Evolutionary conservation across 30 jellyfish, hydroid and myxozoan genomes (phyloP).

Genomic region (Aurelia aurita): DNA sequence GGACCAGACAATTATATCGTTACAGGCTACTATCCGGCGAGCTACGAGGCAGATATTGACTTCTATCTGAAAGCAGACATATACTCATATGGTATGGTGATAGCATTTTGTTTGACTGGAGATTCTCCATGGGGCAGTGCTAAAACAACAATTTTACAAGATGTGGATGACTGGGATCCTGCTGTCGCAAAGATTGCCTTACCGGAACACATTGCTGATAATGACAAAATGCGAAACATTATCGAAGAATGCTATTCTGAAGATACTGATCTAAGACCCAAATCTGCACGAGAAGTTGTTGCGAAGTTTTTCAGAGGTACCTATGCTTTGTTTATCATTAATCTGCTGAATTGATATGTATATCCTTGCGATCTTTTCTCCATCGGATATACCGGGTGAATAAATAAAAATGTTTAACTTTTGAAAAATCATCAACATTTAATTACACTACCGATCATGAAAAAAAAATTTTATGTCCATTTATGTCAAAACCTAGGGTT

Average conservation of each 20-base stretch:
- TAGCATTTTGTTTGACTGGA: slow-evolving; percentile 84
- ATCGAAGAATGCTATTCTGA: slow-evolving; percentile 63
- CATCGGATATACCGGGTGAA: no score
- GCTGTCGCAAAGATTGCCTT: slow-evolving; percentile 51
- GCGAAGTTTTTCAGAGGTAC: slow-evolving; percentile 63
- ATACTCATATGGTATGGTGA: slow-evolving; percentile 78
- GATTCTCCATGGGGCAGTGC: slow-evolving; percentile 72
- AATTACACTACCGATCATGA: no score
- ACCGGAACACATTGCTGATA: slow-evolving; percentile 44
- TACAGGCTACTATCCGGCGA: slow-evolving; percentile 68
- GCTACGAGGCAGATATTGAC: slow-evolving; percentile 63
- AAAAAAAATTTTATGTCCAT: no score
- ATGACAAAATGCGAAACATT: slow-evolving; percentile 57
- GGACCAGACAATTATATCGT: no score
- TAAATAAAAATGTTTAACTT: no score
- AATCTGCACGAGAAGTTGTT: slow-evolving; percentile 63
- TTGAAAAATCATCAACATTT: no score
- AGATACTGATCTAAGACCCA: slow-evolving; percentile 47
- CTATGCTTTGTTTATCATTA: not conserved
- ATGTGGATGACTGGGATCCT: slow-evolving; percentile 54
- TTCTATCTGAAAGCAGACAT: slow-evolving; percentile 78
- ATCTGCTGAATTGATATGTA: no score
- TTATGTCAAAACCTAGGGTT: no score
- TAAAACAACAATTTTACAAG: slow-evolving; percentile 51
- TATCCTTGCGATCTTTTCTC: no score